These are phyloP conservation scores for Syritta pipiens DNA, from an alignment of 2,888 invertebrate genomes.

Conservation along the genomic window DNA sequence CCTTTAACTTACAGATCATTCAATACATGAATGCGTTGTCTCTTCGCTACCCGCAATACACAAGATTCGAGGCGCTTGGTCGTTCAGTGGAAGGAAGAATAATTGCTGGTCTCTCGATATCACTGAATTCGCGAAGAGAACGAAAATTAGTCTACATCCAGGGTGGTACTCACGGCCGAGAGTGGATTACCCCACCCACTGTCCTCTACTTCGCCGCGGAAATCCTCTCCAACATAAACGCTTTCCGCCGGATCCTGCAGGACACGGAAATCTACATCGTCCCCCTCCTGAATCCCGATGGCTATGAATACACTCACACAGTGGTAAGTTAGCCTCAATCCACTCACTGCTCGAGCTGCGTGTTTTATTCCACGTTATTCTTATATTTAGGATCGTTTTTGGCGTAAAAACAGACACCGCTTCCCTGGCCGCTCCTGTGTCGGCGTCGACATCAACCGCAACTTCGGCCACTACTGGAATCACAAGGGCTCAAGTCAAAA, in stretches of 20 bases:
- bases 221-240: conserved; percentile 81
- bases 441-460: conserved; percentile 89
- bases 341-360: neutral
- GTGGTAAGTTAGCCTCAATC: conserved; percentile 70
- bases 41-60: conserved; percentile 74
- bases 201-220: conserved; percentile 84
- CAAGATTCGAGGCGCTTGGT: conserved; percentile 74
- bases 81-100: conserved; percentile 77
- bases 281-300: conserved; percentile 79
- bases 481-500: conserved; percentile 80
- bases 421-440: conserved; percentile 80
- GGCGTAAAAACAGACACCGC: conserved; percentile 86
- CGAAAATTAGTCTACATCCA: conserved; percentile 77
- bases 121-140: conserved; percentile 73
- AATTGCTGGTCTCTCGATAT: conserved; percentile 76
- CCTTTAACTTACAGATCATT: conserved; percentile 71
- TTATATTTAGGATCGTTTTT: conserved; percentile 80
- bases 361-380: conserved; percentile 1
- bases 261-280: conserved; percentile 77
- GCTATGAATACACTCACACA: conserved; percentile 77
- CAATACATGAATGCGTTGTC: conserved; percentile 76
- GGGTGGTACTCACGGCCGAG: conserved; percentile 80
- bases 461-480: conserved; percentile 87
- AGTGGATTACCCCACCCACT: conserved; percentile 86
- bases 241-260: conserved; percentile 74